Evolutionary conservation across 2,113 vertebrate species (phyloP), one percentile per base, ranked within the genome.

Genomic region (Regulus satrapa): DNA sequence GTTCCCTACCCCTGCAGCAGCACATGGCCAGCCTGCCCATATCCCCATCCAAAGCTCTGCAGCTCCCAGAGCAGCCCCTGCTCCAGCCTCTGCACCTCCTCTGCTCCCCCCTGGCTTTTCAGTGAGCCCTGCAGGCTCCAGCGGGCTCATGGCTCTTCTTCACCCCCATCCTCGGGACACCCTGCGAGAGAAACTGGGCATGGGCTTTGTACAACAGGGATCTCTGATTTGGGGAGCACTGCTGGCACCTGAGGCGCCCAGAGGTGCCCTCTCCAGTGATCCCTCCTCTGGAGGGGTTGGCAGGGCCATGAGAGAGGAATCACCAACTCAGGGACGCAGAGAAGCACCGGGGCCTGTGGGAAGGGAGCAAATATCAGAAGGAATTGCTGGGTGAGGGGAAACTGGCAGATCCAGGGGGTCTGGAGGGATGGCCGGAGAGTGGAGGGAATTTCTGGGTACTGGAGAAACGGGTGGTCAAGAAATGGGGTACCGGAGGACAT

Each of bases 251-350:
- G 4, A 36, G 56, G 49, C 26, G 51, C 36, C 4, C 66, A 46
- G 72, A 41, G 36, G 9, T 40, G 58, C 19, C 45, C 34, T 55
- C 62, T 8, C 10, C 31, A 66, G 41, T 49, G 56, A n/a, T 9
- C 6, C 4, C 21, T 72, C 4, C n/a, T 62, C 36, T 18, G 63
- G 12, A 8, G 45, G 10, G 9, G 8, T 12, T 83, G 45, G 18
- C 40, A 67, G 36, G 51, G 38, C 32, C 66, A 3, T 7, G 38
- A 40, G 28, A 68, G 31, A 41, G 31, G 49, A 64, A 48, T 24
- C 58, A 17, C 14, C 21, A 16, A 1, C 6, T 14, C 16, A 0
- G 16, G 5, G 26, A 17, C 24, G 21, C 17, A 63, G 26, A 67
- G 62, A 85, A 75, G 45, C 21, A 20, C 62, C 6, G 2, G 18